Evolutionary conservation across 2,888 invertebrate species (phyloP), one percentile per base, ranked within the genome.

Genomic region (Agriopis leucophaearia): DNA sequence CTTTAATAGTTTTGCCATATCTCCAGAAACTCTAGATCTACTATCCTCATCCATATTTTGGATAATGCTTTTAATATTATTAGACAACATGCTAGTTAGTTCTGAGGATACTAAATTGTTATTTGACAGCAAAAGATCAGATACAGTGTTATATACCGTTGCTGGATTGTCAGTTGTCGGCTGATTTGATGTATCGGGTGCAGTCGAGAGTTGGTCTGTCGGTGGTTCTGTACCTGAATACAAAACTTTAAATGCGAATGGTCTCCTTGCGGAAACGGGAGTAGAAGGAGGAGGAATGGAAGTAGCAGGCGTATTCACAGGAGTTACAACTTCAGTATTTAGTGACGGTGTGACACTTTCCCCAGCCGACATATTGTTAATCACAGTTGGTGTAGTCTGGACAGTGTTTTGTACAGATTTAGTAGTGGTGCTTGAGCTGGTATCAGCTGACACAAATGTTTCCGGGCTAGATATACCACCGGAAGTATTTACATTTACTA

Each of bases 71-170:
- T 81, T 88, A 78, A 94, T 94, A 78, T 91, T 92, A 89, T 88
- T 92, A 76, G 93, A 86, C 74, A 94, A 88, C 93, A 93, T 94
- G 93, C 93, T 93, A 86, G 94, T 94, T 94, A 94, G 90, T 91
- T 91, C 92, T 71, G 90, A 88, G 70, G 94, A 94, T 60, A 94
- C 89, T 87, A 93, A 80, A 81, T 89, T 89, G 74, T 92, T 94
- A 86, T 90, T 91, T 75, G 89, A 86, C 79, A 92, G 83, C 82
- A 93, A 88, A 81, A 93, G 88, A 89, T 93, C 92, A 82, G 93
- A 92, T 75, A 92, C 90, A 84, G 90, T 91, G 77, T 91, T 93
- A 90, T 86, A 89, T 93, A 94, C 94, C 93, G 83, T 94, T 88
- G 85, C 83, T 78, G 92, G 84, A 81, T 82, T 88, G 85, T 92